Base-by-base conservation (phyloP, 2,797 vertebrate genomes). In the Erpetoichthys calabaricus region DNA sequence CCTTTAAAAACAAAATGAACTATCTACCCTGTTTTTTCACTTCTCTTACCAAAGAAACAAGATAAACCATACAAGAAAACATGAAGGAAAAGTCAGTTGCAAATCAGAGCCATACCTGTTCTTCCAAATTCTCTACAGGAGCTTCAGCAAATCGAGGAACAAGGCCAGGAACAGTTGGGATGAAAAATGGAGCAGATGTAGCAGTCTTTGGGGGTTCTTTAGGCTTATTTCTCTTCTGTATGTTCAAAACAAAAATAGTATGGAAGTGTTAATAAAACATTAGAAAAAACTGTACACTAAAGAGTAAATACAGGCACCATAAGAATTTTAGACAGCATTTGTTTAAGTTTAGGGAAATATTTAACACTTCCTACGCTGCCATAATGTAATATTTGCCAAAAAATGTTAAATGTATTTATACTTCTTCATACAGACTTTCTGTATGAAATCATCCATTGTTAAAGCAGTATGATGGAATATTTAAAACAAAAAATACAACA, bases 91-190 rank as follows among this genome's bases (percentile, higher is more conserved):
- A 60, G 0, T 7, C 8, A 43, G n/a, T 47, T 4, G 5, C 3
- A 3, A 7, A 45, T 53, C 8, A 41, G 51, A 4, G 1, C 60
- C 62, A 81, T 74, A 91, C 89, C 86, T 87, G 80, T 4, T 71
- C 67, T 5, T 64, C 64, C 57, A 74, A 63, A 56, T 67, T 75
- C 57, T 78, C 69, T 4, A 68, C 45, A 5, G 54, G 60, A 10
- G 81, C 75, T 3, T 64, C 45, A 44, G 67, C 51, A 1, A 91
- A 97, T 49, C 60, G 84, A 5, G 95, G 92, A 1, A 86, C 76
- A 54, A 98, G 87, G 55, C 93, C 95, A 47, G 95, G 84, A 75
- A 93, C 50, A 1, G 94, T 98, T 25, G 93, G 92, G 64, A 98
- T 88, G 69, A 98, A 98, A 80, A 97, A 98, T 1, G 94, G 95